A percentile compares a stretch with the other conserved stretches of the same genome.
Conservation (phyloP, 2,113 vertebrate species). For the Sylvietta virens region DNA sequence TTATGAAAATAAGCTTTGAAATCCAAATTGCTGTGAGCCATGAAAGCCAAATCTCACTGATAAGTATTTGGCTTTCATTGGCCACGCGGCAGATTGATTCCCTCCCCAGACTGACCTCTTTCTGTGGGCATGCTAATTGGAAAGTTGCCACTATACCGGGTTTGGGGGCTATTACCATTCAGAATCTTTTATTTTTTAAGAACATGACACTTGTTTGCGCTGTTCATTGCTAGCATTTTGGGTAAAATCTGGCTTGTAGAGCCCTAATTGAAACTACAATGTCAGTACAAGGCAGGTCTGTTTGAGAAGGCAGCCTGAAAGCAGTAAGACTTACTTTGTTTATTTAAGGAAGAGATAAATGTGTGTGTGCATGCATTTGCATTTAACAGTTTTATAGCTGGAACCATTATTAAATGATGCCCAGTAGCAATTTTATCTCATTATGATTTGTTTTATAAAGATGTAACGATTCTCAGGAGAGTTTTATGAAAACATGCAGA, state of each 20-base stretch:
- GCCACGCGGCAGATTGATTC: neutral
- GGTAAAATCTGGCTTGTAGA: constrained; percentile 24
- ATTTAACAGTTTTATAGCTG: constrained; percentile 8
- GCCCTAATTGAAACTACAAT: neutral
- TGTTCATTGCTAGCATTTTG: constrained; percentile 33
- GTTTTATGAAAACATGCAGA: constrained; percentile 28
- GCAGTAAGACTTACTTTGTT: neutral
- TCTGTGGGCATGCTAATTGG: neutral
- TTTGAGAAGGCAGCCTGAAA: constrained; percentile 21
- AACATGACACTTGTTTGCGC: constrained; percentile 38
- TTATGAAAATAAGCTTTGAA: neutral
- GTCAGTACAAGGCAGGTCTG: neutral
- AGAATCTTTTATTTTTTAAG: constrained; percentile 53
- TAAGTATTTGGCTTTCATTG: neutral
- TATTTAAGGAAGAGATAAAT: constrained; percentile 33
- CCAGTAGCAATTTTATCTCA: constrained; percentile 18
- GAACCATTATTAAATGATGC: neutral
- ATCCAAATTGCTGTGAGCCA: neutral
- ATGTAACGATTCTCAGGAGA: constrained; percentile 8
- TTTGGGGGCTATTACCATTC: constrained; percentile 35
- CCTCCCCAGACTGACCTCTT: neutral
- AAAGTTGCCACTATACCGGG: neutral
- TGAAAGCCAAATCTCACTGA: neutral
- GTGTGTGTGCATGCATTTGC: constrained; percentile 14
- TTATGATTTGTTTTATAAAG: constrained; percentile 13